phyloP scores from a whole-genome alignment of 2,797 vertebrate species.

The Buphagus erythrorhynchus region DNA sequence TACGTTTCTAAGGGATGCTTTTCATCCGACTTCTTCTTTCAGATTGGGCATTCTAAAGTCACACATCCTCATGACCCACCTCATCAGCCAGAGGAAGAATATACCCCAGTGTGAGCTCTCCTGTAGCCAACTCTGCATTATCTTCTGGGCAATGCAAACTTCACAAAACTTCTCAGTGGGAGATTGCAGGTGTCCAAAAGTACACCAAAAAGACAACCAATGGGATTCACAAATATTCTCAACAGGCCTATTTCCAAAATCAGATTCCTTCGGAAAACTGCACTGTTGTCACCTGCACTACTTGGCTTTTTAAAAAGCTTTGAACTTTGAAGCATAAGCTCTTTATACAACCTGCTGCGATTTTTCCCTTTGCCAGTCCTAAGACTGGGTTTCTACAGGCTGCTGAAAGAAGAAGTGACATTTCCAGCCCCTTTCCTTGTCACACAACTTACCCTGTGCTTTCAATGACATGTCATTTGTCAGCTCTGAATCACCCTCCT shows the following conservation, averaged over 20 bases:
- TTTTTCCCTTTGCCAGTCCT: neutral
- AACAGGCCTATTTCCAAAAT: neutral
- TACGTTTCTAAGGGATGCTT: neutral
- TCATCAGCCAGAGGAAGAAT: neutral
- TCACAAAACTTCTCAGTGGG: neutral
- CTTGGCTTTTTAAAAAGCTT: neutral
- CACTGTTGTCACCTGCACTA: neutral
- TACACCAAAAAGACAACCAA: neutral
- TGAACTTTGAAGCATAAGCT: neutral
- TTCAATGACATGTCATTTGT: neutral
- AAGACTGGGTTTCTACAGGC: neutral
- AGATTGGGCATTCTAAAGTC: neutral
- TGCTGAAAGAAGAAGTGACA: neutral
- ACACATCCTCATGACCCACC: neutral
- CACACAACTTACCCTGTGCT: neutral
- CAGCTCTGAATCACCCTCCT: neutral
- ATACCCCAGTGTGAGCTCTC: neutral
- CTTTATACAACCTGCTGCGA: accelerated
- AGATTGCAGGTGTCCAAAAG: neutral
- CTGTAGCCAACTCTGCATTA: neutral
- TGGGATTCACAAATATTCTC: neutral
- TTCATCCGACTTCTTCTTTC: neutral
- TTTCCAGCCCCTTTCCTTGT: neutral
- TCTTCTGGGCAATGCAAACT: neutral
- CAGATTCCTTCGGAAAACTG: neutral